Evolutionary conservation across 2,888 invertebrate species (phyloP).

Genomic region (Acrocyrtus sp.): DNA sequence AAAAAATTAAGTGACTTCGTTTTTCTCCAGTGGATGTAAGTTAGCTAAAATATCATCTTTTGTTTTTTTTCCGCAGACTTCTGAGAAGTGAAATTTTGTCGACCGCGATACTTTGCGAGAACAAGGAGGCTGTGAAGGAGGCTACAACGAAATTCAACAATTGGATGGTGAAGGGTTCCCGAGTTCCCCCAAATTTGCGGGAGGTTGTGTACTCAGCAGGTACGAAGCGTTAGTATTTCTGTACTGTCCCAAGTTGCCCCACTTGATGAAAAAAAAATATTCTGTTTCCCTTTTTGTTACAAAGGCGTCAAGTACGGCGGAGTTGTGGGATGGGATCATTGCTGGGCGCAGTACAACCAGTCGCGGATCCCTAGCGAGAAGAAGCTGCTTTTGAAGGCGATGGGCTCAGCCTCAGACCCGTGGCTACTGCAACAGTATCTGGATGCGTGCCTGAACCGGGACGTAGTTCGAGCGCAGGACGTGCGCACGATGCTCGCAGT

Average conservation of each 20-base stretch:
- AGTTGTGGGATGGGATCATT: slow-evolving; percentile 78
- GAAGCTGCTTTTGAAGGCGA: slow-evolving; percentile 75
- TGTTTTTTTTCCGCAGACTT: slow-evolving; percentile 70
- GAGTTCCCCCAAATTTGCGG: slow-evolving; percentile 79
- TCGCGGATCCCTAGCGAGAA: slow-evolving; percentile 78
- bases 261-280: not conserved
- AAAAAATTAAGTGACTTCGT: not conserved
- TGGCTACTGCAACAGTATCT: slow-evolving; percentile 87
- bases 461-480: slow-evolving; percentile 76
- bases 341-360: slow-evolving; percentile 77
- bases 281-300: slow-evolving; percentile 1
- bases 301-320: slow-evolving; percentile 75
- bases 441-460: slow-evolving; percentile 76
- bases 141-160: slow-evolving; percentile 77
- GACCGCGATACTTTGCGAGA: slow-evolving; percentile 78
- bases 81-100: slow-evolving; percentile 77
- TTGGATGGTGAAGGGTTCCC: slow-evolving; percentile 76
- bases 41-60: not conserved
- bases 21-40: not conserved
- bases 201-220: slow-evolving; percentile 75
- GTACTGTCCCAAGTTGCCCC: not conserved
- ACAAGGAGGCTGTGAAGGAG: slow-evolving; percentile 76
- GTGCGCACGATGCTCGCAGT: slow-evolving; percentile 77
- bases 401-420: slow-evolving; percentile 78
- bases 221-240: slow-evolving; percentile 61